Conservation (phyloP, 2,888 invertebrate species). For the Plagodis pulveraria region DNA sequence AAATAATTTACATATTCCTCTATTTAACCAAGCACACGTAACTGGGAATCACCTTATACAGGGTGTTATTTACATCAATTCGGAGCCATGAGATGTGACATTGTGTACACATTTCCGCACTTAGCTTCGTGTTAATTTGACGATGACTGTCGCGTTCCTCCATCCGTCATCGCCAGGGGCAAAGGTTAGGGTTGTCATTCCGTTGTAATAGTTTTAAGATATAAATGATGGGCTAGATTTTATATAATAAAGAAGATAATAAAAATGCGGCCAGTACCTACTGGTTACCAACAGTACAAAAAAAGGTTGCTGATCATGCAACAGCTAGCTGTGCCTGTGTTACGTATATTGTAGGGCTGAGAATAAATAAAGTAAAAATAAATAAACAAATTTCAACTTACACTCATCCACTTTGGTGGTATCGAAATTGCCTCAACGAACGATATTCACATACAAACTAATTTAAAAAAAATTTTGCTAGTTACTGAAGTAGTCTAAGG, state of each 20-base stretch:
- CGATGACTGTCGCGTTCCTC: slow-evolving; percentile 73
- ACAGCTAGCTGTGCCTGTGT: too few relatives aligned
- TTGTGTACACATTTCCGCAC: slow-evolving; percentile 80
- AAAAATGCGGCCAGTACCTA: too few relatives aligned
- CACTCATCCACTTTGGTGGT: too few relatives aligned
- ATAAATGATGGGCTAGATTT: background rate
- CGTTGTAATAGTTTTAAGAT: background rate
- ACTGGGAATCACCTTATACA: slow-evolving; percentile 15
- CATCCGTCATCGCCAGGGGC: slow-evolving; percentile 74
- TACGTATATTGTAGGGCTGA: too few relatives aligned
- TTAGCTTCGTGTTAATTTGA: slow-evolving; percentile 78
- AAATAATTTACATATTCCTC: background rate
- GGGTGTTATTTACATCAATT: slow-evolving; percentile 56
- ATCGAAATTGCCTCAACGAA: too few relatives aligned
- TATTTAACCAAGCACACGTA: slow-evolving; percentile 22
- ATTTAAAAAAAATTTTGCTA: too few relatives aligned
- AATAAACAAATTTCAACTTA: too few relatives aligned
- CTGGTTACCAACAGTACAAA: too few relatives aligned
- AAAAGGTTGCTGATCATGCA: too few relatives aligned
- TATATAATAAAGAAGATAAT: background rate
- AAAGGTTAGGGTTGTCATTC: slow-evolving; percentile 40
- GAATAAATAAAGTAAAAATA: too few relatives aligned
- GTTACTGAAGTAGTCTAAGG: too few relatives aligned
- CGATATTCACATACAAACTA: too few relatives aligned
- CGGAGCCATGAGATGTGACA: slow-evolving; percentile 53